phyloP scores from a whole-genome alignment of 2,113 vertebrate genomes.

The Silurus asotus region DNA sequence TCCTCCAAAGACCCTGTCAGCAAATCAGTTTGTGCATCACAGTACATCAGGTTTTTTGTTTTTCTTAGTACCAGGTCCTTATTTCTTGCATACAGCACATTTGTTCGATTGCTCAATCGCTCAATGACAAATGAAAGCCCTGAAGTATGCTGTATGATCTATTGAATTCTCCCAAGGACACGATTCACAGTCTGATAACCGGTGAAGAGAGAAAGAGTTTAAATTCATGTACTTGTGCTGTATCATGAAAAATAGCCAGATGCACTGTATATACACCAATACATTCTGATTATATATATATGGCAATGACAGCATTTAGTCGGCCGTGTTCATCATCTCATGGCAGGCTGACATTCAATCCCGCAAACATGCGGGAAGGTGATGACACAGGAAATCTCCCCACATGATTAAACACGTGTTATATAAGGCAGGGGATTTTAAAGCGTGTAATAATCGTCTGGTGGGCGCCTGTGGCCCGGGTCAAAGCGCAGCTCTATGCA shows the following conservation, averaged over 20 bases:
- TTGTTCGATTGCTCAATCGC: not conserved
- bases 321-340: not conserved
- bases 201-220: not conserved
- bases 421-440: not conserved
- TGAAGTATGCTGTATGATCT: not conserved
- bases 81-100: not conserved
- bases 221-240: not conserved
- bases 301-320: not conserved
- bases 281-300: not conserved
- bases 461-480: not conserved
- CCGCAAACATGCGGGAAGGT: constrained; percentile 6
- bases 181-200: not conserved
- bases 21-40: not conserved
- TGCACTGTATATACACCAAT: not conserved
- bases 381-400: constrained; percentile 8
- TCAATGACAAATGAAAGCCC: not conserved
- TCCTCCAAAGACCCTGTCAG: not conserved
- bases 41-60: not conserved
- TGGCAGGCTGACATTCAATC: not conserved
- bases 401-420: constrained; percentile 8
- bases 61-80: not conserved
- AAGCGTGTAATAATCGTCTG: not conserved
- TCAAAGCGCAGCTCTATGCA: not conserved
- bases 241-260: not conserved
- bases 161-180: not conserved